phyloP scores from a whole-genome alignment of 2,113 vertebrate genomes.

The Ginglymostoma cirratum region DNA sequence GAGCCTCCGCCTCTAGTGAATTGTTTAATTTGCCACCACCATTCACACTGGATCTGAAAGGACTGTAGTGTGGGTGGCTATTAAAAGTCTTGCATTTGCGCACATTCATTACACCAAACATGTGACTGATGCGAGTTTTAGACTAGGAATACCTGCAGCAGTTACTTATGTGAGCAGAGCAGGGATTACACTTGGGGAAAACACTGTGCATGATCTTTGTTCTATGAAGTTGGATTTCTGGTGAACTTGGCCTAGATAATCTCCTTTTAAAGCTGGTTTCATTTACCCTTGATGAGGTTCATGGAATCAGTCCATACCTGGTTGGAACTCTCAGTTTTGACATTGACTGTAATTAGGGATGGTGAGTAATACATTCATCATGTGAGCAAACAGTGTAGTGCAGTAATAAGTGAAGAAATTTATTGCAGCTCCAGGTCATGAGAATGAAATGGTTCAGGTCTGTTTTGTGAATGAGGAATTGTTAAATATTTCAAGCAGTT shows the following conservation, averaged over 20 bases:
- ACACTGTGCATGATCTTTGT: neutral
- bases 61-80: no score
- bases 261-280: neutral
- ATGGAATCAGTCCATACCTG: neutral
- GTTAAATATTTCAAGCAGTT: neutral
- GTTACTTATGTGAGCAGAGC: neutral
- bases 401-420: neutral
- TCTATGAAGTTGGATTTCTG: neutral
- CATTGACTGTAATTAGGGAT: neutral
- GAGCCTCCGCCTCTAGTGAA: no score
- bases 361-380: neutral
- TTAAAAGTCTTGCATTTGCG: no score
- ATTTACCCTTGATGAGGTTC: neutral
- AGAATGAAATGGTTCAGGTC: neutral
- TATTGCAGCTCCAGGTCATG: neutral
- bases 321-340: neutral
- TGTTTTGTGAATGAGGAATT: neutral
- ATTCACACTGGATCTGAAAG: no score
- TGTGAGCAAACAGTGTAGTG: neutral
- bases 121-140: neutral
- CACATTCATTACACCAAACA: no score
- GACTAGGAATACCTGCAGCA: neutral
- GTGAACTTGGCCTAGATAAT: neutral
- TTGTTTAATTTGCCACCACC: no score
- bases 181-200: neutral